These are phyloP conservation scores for Margaritifera margaritifera DNA, from an alignment of 2,888 invertebrate genomes.

Conservation along the genomic window DNA sequence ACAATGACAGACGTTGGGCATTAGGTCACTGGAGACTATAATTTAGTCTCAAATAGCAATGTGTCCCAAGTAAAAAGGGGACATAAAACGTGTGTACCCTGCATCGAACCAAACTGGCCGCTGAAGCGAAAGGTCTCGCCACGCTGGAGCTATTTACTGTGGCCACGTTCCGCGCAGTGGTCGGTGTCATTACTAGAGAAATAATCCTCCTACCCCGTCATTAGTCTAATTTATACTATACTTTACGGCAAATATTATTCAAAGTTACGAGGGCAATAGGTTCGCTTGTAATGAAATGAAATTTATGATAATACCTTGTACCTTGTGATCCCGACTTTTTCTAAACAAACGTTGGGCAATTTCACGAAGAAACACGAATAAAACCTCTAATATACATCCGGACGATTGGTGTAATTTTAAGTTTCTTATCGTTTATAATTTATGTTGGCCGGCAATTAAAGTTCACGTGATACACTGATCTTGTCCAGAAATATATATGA, in stretches of 20 bases:
- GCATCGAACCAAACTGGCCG: conserved; percentile 18
- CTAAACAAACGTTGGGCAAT: conserved; percentile 3
- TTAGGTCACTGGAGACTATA: too few relatives aligned
- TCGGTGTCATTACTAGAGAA: conserved; percentile 19
- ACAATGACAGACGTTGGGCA: too few relatives aligned
- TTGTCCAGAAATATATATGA: too few relatives aligned
- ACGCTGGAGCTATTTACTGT: conserved; percentile 23
- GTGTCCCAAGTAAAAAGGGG: not conserved
- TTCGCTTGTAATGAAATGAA: not conserved
- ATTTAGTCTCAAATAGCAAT: too few relatives aligned
- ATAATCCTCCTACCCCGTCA: conserved; percentile 10
- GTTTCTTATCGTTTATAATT: too few relatives aligned
- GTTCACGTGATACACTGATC: too few relatives aligned
- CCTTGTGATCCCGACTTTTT: too few relatives aligned
- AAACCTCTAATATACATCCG: not conserved
- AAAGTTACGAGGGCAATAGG: conserved; percentile 26
- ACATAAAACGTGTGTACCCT: conserved; percentile 17
- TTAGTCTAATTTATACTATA: conserved; percentile 32
- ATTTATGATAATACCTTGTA: too few relatives aligned
- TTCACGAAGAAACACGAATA: conserved; percentile 9
- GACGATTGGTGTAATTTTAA: too few relatives aligned
- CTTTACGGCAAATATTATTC: conserved; percentile 26
- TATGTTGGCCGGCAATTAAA: too few relatives aligned
- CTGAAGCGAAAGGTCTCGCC: conserved; percentile 16
- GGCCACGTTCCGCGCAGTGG: conserved; percentile 19